Evolutionary conservation across 2,113 vertebrate genomes (phyloP).

Genomic region (Pangasianodon hypophthalmus): DNA sequence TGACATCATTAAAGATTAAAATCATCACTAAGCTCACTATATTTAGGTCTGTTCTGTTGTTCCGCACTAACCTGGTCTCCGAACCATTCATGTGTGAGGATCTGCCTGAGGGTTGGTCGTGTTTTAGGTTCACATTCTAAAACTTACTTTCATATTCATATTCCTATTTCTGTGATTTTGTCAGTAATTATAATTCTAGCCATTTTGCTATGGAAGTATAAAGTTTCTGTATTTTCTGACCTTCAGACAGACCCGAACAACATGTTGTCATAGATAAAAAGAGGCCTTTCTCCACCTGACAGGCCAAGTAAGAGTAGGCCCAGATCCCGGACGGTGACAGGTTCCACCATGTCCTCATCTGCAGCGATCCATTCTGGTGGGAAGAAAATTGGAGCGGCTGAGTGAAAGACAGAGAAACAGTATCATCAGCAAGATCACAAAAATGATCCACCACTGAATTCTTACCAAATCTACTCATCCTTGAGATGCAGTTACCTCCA

Average conservation of each 20-base stretch:
- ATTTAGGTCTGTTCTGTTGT: background rate
- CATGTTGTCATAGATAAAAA: background rate
- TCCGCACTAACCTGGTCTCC: background rate
- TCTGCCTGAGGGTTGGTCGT: background rate
- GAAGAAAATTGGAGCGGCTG: background rate
- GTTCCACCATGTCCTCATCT: background rate
- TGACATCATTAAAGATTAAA: no score
- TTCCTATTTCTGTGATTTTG: background rate
- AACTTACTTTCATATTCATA: background rate
- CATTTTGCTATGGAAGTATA: background rate
- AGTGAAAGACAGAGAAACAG: background rate
- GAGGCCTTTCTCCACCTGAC: background rate
- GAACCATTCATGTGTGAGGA: background rate
- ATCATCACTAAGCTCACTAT: background rate
- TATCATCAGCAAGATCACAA: background rate
- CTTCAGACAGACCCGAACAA: background rate
- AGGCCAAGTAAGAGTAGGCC: background rate
- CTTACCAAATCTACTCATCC: background rate
- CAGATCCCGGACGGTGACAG: background rate
- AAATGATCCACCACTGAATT: background rate
- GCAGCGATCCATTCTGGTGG: background rate
- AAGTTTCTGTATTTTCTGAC: background rate
- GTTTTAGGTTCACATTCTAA: background rate
- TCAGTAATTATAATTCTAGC: background rate
- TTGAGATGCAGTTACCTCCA: background rate